A percentile compares a stretch with the other conserved stretches of the same genome.
These are phyloP conservation scores for Balaeniceps rex DNA, from an alignment of 2,113 vertebrate genomes.

Conservation along the genomic window DNA sequence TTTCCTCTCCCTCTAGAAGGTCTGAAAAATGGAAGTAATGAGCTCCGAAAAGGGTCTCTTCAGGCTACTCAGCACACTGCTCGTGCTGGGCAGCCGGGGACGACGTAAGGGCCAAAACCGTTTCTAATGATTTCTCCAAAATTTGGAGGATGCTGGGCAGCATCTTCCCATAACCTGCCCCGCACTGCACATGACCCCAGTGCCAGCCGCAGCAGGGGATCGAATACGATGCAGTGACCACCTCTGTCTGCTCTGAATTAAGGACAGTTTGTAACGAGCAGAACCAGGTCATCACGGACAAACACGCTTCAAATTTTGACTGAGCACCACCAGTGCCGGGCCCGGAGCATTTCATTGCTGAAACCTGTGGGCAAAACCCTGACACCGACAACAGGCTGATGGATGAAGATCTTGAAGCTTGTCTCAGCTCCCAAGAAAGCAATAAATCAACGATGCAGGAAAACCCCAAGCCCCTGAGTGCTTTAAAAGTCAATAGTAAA, in stretches of 20 bases:
- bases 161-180: neutral
- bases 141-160: neutral
- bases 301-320: neutral
- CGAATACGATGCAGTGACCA: rapidly evolving
- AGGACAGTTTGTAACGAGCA: neutral
- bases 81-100: rapidly evolving
- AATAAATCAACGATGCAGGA: conserved; percentile 21
- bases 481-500: conserved; percentile 57
- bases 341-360: neutral
- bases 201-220: neutral
- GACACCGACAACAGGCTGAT: conserved; percentile 6
- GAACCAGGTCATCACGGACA: neutral
- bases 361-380: neutral
- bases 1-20: neutral
- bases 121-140: neutral
- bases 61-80: neutral
- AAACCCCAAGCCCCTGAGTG: conserved; percentile 8
- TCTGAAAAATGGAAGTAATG: neutral
- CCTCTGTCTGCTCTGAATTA: neutral
- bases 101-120: rapidly evolving
- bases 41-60: neutral
- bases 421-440: conserved; percentile 14
- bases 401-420: conserved; percentile 32
- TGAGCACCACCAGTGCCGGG: neutral
- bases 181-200: rapidly evolving